Evolutionary conservation across 2,797 vertebrate species (phyloP).

Genomic region (Poecilia picta): DNA sequence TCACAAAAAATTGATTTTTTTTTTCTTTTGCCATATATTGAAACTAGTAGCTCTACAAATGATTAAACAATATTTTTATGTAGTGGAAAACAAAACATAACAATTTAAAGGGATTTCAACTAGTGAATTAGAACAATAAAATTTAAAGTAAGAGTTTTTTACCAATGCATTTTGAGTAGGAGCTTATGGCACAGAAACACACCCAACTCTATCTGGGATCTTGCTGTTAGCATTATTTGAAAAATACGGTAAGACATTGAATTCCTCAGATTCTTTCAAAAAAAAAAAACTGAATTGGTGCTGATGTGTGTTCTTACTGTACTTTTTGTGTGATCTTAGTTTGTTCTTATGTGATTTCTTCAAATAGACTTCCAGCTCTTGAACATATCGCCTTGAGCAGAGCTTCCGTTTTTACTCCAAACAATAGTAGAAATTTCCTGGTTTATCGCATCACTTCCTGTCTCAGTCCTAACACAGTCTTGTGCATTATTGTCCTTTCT

Average conservation of each 20-base stretch:
- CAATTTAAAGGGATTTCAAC: not conserved
- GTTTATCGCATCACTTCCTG: conserved; percentile 79
- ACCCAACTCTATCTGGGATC: not conserved
- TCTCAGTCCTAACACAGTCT: conserved; percentile 62
- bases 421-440: conserved; percentile 82
- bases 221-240: not conserved
- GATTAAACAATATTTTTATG: not conserved
- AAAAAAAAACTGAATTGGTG: not conserved
- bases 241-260: not conserved
- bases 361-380: conserved; percentile 39
- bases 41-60: not conserved
- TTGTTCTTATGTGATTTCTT: conserved; percentile 38
- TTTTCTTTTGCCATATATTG: not conserved
- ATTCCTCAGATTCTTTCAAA: not conserved
- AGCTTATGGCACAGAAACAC: not conserved
- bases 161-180: not conserved
- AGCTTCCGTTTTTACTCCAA: conserved; percentile 72
- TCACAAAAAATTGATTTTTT: not conserved
- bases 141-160: not conserved
- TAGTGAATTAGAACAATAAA: not conserved
- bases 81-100: not conserved
- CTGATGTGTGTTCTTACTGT: conserved; percentile 13
- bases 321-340: conserved; percentile 13
- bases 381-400: conserved; percentile 68
- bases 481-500: conserved; percentile 39